Base-by-base conservation (phyloP, 1,140 invertebrate species). In the Drosophila virilis region DNA sequence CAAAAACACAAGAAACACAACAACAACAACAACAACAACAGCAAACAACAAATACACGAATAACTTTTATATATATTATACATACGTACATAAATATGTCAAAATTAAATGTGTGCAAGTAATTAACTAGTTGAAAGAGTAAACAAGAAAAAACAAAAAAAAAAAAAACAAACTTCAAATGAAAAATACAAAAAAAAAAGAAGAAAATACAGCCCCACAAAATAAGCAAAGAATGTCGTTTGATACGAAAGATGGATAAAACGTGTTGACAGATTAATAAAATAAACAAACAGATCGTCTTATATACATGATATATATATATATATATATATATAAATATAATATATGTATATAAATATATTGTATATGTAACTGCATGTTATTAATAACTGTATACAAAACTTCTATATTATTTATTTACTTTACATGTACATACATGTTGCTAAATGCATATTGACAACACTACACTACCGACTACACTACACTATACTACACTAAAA, bases 61-160 rank as follows among this genome's bases (percentile, higher is more conserved):
- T 78, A 81, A 81, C 72, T 77, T 84, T 80, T 88, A 88, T 83
- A 86, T 77, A 78, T 70, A 82, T 73, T 64, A 82, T 66, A 77
- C 46, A 73, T 40, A 77, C 50, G 64, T 43, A 40, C 69, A 35
- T 60, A 69, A 60, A 42, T 55, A 72, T 69, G 65, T 58, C 67
- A 35, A 76, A 66, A 73, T 60, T 60, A 13, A 74, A 51, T 13
- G 57, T 51, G 66, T 58, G 66, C 59, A 64, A 74, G 13, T 51
- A 68, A 55, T 68, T 60, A 59, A 74, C 48, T 69, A 69, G 58
- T 74, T 74, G 40, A 51, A 68, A 74, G 22, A 13, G 12, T 9
- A 59, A 43, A 59, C 40, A 38, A 15, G 40, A 35, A 55, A 43
- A 15, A 40, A 52, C 40, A 50, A 28, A 38, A 15, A 46, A 35